Evolutionary conservation across 2,888 invertebrate genomes (phyloP).

Genomic region (Pimpla rufipes): DNA sequence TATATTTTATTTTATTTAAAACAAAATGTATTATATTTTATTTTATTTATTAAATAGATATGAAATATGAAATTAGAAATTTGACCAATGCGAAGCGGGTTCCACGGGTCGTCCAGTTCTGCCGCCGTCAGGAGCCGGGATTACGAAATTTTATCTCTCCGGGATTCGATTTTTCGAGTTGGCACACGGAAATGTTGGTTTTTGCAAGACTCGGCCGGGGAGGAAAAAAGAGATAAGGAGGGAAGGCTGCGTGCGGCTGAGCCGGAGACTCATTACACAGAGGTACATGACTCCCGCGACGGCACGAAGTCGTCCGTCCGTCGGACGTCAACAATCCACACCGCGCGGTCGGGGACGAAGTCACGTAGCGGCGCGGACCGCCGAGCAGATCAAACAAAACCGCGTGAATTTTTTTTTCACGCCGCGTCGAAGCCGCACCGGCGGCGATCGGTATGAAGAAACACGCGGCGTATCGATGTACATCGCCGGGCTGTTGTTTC

Average conservation of each 20-base stretch:
- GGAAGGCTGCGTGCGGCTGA: constrained; percentile 10
- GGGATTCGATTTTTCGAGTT: too few relatives aligned
- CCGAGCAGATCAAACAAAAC: constrained; percentile 43
- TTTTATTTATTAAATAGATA: too few relatives aligned
- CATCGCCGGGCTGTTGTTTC: neutral
- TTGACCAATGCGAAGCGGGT: too few relatives aligned
- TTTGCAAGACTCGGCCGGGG: too few relatives aligned
- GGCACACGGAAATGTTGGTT: too few relatives aligned
- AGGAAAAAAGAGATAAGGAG: constrained; percentile 26
- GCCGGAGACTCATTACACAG: constrained; percentile 27
- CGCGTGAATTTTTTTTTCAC: constrained; percentile 34
- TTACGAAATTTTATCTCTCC: too few relatives aligned
- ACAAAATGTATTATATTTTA: too few relatives aligned
- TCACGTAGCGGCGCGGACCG: constrained; percentile 36
- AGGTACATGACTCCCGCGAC: constrained; percentile 22
- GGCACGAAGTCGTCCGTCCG: constrained; percentile 27
- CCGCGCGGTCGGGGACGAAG: constrained; percentile 20
- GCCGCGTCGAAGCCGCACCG: neutral
- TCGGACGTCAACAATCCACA: constrained; percentile 26
- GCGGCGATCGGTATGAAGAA: neutral
- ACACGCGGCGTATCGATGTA: constrained; percentile 15
- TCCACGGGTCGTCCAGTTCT: too few relatives aligned
- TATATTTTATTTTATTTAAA: too few relatives aligned
- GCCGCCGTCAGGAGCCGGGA: too few relatives aligned
- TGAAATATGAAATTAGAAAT: too few relatives aligned